These are phyloP conservation scores for Caenorhabditis macrosperma DNA, from an alignment of 2,888 invertebrate genomes.

Conservation along the genomic window DNA sequence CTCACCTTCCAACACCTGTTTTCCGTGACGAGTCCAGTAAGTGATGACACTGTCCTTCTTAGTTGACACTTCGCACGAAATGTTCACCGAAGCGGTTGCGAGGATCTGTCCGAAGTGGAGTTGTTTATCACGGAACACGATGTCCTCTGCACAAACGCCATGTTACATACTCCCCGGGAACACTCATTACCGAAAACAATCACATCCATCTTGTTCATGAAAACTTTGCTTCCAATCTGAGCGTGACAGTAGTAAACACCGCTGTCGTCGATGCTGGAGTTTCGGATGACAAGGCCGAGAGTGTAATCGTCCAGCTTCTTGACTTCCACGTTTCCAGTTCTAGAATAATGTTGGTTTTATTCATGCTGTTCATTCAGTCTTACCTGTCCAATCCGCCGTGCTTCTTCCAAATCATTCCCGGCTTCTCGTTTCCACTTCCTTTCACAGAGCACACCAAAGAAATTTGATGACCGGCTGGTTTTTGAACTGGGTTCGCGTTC, in stretches of 20 bases:
- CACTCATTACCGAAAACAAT: slow-evolving; percentile 60
- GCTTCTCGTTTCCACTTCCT: slow-evolving; percentile 44
- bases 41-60: slow-evolving; percentile 59
- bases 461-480: slow-evolving; percentile 64
- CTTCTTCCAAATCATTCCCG: slow-evolving; percentile 67
- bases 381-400: slow-evolving; percentile 65
- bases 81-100: slow-evolving; percentile 64
- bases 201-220: slow-evolving; percentile 64
- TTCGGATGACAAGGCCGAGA: slow-evolving; percentile 60
- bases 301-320: slow-evolving; percentile 63
- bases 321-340: slow-evolving; percentile 63
- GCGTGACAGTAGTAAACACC: slow-evolving; percentile 70
- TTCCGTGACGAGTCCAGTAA: slow-evolving; percentile 63
- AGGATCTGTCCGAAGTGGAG: slow-evolving; percentile 59
- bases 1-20: slow-evolving; percentile 41
- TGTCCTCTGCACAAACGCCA: slow-evolving; percentile 59
- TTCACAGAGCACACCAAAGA: slow-evolving; percentile 62
- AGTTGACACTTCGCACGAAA: slow-evolving; percentile 67
- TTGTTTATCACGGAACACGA: slow-evolving; percentile 66
- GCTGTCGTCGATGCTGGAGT: slow-evolving; percentile 62
- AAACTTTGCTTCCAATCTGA: slow-evolving; percentile 47
- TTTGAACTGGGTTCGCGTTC: slow-evolving; percentile 61
- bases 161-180: not conserved
- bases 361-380: not conserved
- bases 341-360: slow-evolving; percentile 8